These are phyloP conservation scores for Ichneumoninae sp. DNA, from an alignment of 2,888 invertebrate species.

Conservation along the genomic window DNA sequence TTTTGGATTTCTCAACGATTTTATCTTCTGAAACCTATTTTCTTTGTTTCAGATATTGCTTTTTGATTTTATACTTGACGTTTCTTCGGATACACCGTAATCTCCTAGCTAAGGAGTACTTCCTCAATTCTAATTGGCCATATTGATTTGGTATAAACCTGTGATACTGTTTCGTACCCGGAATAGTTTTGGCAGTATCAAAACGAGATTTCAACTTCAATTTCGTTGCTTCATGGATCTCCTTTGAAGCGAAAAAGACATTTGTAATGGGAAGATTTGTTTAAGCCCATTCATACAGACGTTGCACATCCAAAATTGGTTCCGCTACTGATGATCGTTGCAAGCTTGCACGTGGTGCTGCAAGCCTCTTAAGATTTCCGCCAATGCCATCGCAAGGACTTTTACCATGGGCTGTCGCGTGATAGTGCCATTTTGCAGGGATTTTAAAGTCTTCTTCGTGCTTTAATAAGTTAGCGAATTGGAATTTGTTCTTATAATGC, in stretches of 20 bases:
- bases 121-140: slow-evolving; percentile 20
- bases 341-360: slow-evolving; percentile 27
- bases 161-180: slow-evolving; percentile 17
- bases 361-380: slow-evolving; percentile 52
- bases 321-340: slow-evolving; percentile 24
- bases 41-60: slow-evolving; percentile 6
- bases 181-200: slow-evolving; percentile 28
- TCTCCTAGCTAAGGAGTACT: background rate
- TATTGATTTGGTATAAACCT: slow-evolving; percentile 21
- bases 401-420: slow-evolving; percentile 73
- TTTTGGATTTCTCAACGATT: no score
- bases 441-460: slow-evolving; percentile 62
- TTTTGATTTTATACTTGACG: background rate
- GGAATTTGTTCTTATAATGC: slow-evolving; percentile 61
- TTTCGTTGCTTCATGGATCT: slow-evolving; percentile 17
- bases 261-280: slow-evolving; percentile 8
- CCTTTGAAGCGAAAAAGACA: slow-evolving; percentile 29
- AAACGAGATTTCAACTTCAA: slow-evolving; percentile 27
- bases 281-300: slow-evolving; percentile 22
- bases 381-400: slow-evolving; percentile 73
- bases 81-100: background rate
- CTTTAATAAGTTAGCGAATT: slow-evolving; percentile 57
- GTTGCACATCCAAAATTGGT: slow-evolving; percentile 16
- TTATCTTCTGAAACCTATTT: background rate
- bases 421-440: slow-evolving; percentile 73